Evolutionary conservation across 2,888 invertebrate species (phyloP).

Genomic region (Acholoe squamosa): DNA sequence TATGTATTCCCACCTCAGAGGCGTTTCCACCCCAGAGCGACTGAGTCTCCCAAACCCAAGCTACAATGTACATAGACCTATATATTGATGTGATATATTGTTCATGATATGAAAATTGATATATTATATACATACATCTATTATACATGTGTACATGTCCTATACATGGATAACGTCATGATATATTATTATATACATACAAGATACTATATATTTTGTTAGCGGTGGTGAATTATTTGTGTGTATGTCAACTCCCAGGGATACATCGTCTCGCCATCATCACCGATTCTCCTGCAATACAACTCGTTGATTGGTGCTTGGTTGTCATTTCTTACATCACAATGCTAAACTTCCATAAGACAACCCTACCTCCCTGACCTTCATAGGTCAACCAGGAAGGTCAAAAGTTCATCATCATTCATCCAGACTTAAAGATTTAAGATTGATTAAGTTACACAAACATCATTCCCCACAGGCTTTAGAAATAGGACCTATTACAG

Average conservation of each 20-base stretch:
- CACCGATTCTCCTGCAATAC: neutral
- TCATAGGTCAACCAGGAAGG: neutral
- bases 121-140: constrained; percentile 55
- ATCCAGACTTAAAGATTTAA: neutral
- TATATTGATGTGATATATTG: constrained; percentile 59
- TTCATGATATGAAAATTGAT: constrained; percentile 39
- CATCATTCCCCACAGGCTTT: neutral
- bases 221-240: constrained; percentile 53
- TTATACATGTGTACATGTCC: neutral
- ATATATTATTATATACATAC: neutral
- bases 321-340: constrained; percentile 21
- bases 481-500: neutral
- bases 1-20: constrained; percentile 18
- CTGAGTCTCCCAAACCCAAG: neutral
- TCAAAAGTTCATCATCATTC: constrained; percentile 2
- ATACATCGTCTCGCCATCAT: neutral
- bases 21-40: neutral
- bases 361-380: constrained; percentile 18
- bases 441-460: neutral
- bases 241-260: constrained; percentile 45
- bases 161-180: constrained; percentile 11
- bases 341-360: constrained; percentile 46
- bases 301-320: constrained; percentile 37
- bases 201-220: constrained; percentile 54
- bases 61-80: constrained; percentile 40